A percentile compares a stretch with the other conserved stretches of the same genome.
Evolutionary conservation across 2,113 vertebrate genomes (phyloP).

Genomic region (Podarcis raffonei): DNA sequence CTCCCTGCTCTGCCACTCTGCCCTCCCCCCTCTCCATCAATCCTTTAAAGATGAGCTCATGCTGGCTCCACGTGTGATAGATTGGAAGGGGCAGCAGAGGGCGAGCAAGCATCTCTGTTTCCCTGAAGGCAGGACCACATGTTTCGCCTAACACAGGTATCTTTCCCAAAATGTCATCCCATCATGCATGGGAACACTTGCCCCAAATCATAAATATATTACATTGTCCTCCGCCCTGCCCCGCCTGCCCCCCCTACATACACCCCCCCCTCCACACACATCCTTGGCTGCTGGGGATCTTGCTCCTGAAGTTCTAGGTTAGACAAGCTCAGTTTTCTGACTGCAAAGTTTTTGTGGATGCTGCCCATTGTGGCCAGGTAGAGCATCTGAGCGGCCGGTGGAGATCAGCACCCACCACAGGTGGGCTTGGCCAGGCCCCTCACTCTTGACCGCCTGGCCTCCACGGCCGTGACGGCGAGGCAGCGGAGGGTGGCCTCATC

Average conservation of each 20-base stretch:
- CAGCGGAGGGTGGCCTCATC: not conserved
- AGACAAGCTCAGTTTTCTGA: not conserved
- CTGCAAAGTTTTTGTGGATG: not conserved
- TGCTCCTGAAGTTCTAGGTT: not conserved
- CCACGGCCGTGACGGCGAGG: not conserved
- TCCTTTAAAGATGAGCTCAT: not conserved
- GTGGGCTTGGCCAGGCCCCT: not conserved
- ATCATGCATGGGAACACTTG: not conserved
- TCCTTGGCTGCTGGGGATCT: not conserved
- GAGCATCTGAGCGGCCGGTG: not conserved
- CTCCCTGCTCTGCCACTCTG: not conserved
- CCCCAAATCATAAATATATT: not conserved
- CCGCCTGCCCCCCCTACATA: too few relatives aligned
- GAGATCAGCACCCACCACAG: not conserved
- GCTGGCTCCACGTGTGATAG: not conserved
- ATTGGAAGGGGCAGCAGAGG: not conserved
- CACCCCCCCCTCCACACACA: too few relatives aligned
- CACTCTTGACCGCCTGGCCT: not conserved
- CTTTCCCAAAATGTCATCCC: not conserved
- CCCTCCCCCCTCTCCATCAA: not conserved
- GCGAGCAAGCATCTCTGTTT: too few relatives aligned
- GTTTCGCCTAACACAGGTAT: not conserved
- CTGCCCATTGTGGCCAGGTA: not conserved
- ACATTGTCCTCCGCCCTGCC: too few relatives aligned
- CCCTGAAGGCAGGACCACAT: not conserved